Evolutionary conservation across 2,797 vertebrate species (phyloP), one percentile per base, ranked within the genome.

Genomic region (Brachyalestes nurse): DNA sequence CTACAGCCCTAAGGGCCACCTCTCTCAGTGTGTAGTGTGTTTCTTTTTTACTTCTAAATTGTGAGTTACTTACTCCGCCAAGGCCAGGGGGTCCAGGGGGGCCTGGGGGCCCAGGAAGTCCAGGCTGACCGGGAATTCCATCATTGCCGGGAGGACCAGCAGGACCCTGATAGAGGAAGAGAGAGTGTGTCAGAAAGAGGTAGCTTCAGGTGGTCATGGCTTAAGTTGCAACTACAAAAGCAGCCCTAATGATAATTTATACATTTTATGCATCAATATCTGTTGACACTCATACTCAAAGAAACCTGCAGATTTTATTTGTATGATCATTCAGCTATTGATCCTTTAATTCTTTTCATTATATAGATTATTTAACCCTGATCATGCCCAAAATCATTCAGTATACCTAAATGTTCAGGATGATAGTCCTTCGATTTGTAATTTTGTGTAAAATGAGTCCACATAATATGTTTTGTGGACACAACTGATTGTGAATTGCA

Each of bases 51-150:
- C 5, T 14, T 71, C 5, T 77, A 23, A 14, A 75, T 60, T n/a
- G 17, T 70, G 28, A 49, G 17, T 40, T 86, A 97, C 97, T 97
- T 96, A 98, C 97, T 95, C 97, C 97, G 89, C 96, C 96, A 58
- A 99, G 96, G 92, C 97, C 97, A 77, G 96, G 93, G 80, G 95
- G 95, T 85, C 97, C 97, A 83, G 97, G 96, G 5, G 94, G 96
- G 65, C 97, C 97, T 9, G 97, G 95, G 84, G 94, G 97, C 72
- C 97, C 97, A 0, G 96, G 95, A 42, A 90, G 84, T 9, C 97
- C 97, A 78, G 96, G 95, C 85, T 95, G 91, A 85, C 97, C 97
- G 0, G 95, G 95, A 80, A 94, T 94, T 86, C 97, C 97, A 90
- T 98, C 96, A 86, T 94, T 96, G 88, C 97, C 97, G 78, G 96